phyloP scores from a whole-genome alignment of 2,888 invertebrate species.

The Cataglyphis livida region DNA sequence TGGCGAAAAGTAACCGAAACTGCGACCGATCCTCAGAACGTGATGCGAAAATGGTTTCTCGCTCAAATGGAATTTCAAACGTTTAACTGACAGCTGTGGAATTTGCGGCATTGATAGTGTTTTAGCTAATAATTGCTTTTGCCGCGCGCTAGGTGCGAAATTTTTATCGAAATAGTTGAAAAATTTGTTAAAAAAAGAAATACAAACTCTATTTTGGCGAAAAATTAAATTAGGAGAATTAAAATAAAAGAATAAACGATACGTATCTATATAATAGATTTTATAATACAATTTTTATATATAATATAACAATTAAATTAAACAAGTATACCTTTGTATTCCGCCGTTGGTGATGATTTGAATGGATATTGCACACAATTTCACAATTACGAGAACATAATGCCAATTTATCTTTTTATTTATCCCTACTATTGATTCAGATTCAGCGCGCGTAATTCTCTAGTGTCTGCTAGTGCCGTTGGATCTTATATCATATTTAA shows the following conservation, averaged over 20 bases:
- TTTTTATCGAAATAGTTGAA: slow-evolving; percentile 16
- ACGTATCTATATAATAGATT: neutral
- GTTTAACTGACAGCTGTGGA: slow-evolving; percentile 47
- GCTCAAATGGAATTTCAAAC: slow-evolving; percentile 53
- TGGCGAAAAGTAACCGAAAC: slow-evolving; percentile 62
- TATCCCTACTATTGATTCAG: neutral
- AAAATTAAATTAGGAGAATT: neutral
- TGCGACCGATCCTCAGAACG: slow-evolving; percentile 33
- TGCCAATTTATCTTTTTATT: neutral
- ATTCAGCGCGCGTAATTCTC: neutral
- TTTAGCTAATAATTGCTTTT: slow-evolving; percentile 29
- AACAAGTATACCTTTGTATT: neutral
- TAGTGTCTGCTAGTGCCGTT: neutral
- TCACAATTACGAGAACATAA: neutral
- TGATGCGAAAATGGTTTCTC: slow-evolving; percentile 35
- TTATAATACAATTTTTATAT: neutral
- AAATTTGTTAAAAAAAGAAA: neutral
- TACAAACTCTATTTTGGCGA: neutral
- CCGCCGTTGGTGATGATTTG: neutral
- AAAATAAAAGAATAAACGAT: neutral
- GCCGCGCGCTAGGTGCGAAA: neutral
- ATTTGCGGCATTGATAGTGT: slow-evolving; percentile 28
- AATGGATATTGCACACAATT: neutral
- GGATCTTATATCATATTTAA: neutral
- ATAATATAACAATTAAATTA: neutral